Evolutionary conservation across 2,113 vertebrate species (phyloP), one percentile per base, ranked within the genome.

Genomic region (Chloropsis hardwickii): DNA sequence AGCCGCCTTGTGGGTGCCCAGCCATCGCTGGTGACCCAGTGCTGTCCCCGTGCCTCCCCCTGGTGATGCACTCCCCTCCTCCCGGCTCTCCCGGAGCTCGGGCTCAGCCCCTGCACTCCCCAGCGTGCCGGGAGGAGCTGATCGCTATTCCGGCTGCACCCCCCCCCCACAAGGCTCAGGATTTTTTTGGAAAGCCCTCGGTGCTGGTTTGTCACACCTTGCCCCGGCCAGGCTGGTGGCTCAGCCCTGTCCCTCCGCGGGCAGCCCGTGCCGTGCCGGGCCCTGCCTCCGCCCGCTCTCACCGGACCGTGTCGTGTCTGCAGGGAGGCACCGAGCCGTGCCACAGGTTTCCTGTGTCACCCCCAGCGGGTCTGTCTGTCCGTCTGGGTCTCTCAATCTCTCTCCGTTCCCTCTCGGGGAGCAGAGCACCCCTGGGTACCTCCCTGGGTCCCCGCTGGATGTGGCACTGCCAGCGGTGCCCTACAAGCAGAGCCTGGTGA

Each of bases 321-420:
- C 74, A 64, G 88, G 6, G 54, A 40, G 27, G 93, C 94, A 45
- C 58, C 1, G 67, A 95, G 69, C 89, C 13, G 37, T 80, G 88
- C 67, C 51, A 9, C 93, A 54, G 90, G 87, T 76, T 92, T 95
- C 96, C 95, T 91, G 92, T 88, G 91, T 47, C 76, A 80, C 42
- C 80, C 89, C 47, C 67, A 20, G 66, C 1, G 3, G 9, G 14
- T 71, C 89, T 81, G 92, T n/a, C 80, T 42, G 72, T 44, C 81
- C 7, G 18, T 83, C 93, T 94, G 90, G 65, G 29, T 81, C 51
- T n/a, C 73, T 78, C 35, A 1, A 0, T 4, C 51, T 73, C 72
- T 6, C 0, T 18, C 27, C 1, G 0, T 13, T 56, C 22, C 50
- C 50, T 29, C 44, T 8, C 2, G 3, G 31, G 58, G 31, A 58